Conservation (phyloP, 2,113 vertebrate species). For the Lophochroa leadbeateri region DNA sequence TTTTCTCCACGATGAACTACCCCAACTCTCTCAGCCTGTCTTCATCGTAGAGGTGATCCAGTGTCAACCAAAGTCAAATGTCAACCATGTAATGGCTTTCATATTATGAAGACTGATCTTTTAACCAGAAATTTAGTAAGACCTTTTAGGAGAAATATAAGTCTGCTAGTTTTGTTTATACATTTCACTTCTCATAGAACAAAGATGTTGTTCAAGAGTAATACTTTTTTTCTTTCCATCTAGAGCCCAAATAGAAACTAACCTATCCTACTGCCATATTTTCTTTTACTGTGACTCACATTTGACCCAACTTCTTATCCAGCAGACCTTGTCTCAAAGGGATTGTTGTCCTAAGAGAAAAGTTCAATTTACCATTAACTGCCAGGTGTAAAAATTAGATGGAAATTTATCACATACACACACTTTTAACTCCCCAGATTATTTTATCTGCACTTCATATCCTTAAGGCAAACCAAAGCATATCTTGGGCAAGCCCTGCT, state of each 20-base stretch:
- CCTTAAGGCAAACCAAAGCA: background rate
- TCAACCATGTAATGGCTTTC: background rate
- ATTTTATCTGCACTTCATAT: background rate
- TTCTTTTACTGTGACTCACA: background rate
- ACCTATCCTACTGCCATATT: background rate
- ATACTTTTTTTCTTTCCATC: background rate
- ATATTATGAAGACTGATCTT: background rate
- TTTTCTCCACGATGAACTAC: background rate
- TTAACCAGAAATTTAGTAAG: background rate
- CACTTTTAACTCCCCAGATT: slow-evolving; percentile 28
- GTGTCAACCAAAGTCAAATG: background rate
- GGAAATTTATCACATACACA: background rate
- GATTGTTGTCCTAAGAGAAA: background rate
- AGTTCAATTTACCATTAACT: background rate
- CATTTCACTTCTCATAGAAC: background rate
- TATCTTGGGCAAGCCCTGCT: background rate
- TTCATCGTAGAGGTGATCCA: background rate
- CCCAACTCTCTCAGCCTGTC: background rate
- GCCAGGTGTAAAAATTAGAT: background rate
- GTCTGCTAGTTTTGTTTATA: background rate
- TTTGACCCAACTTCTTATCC: background rate
- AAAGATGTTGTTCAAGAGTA: background rate
- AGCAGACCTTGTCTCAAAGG: background rate
- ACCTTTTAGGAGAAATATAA: background rate
- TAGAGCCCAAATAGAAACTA: background rate